Conservation (phyloP, 2,113 vertebrate species). For the Melanerpes formicivorus region DNA sequence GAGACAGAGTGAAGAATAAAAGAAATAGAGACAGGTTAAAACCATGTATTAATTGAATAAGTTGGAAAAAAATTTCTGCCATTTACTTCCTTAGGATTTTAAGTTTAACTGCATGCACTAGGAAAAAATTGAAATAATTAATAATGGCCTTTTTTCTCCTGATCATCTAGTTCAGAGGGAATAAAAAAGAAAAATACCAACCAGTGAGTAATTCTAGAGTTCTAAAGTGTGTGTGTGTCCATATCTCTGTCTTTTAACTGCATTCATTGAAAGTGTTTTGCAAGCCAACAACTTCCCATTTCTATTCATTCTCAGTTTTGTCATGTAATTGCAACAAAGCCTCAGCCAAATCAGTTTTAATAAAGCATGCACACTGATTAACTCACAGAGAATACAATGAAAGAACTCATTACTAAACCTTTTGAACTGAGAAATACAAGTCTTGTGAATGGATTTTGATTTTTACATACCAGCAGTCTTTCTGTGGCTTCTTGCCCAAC, state of each 20-base stretch:
- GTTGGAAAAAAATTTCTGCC: neutral
- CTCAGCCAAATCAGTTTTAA: neutral
- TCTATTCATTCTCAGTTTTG: neutral
- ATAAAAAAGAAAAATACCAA: neutral
- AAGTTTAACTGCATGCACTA: neutral
- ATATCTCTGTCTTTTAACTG: neutral
- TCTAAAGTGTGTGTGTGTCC: neutral
- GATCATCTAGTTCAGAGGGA: neutral
- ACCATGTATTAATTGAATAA: neutral
- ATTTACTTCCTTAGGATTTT: neutral
- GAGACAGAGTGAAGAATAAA: neutral
- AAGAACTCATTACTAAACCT: neutral
- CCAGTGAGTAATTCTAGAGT: neutral
- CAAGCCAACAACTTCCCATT: neutral
- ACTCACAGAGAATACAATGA: neutral
- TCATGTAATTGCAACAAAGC: neutral
- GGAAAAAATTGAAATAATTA: neutral
- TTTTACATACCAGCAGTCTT: slow-evolving; percentile 85
- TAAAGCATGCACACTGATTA: neutral
- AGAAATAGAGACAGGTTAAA: neutral
- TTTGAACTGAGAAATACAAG: neutral
- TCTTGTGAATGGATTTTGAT: neutral
- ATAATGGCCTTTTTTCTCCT: neutral
- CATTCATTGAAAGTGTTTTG: neutral
- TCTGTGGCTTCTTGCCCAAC: slow-evolving; percentile 91